These are phyloP conservation scores for Nebria ingens DNA, from an alignment of 1,140 invertebrate genomes.

Conservation along the genomic window DNA sequence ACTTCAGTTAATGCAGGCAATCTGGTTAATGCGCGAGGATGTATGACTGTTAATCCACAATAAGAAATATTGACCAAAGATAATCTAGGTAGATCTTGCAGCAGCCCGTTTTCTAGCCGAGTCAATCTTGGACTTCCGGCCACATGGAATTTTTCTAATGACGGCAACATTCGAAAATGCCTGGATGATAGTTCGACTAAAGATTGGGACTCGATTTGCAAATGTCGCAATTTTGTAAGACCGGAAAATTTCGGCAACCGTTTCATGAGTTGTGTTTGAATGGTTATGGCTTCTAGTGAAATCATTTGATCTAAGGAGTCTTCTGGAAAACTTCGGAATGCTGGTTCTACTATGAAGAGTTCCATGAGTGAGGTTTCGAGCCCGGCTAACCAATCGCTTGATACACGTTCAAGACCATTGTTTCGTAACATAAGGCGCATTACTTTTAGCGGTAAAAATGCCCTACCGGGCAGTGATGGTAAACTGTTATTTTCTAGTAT, in stretches of 20 bases:
- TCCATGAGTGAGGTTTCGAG: conserved; percentile 67
- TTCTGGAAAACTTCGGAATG: conserved; percentile 61
- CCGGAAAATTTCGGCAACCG: conserved; percentile 56
- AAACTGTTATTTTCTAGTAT: conserved; percentile 79
- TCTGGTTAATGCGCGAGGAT: conserved; percentile 60
- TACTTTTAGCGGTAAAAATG: conserved; percentile 62
- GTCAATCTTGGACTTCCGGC: conserved; percentile 53
- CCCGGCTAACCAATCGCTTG: conserved; percentile 66
- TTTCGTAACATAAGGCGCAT: conserved; percentile 70
- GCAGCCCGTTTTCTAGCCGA: conserved; percentile 57
- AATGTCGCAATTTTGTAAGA: conserved; percentile 49
- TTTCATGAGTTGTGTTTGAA: conserved; percentile 63
- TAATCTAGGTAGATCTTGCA: conserved; percentile 63
- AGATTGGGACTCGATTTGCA: conserved; percentile 58
- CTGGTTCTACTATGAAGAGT: conserved; percentile 73
- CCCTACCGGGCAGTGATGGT: conserved; percentile 64
- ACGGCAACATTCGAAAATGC: conserved; percentile 60
- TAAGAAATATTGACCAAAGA: conserved; percentile 63
- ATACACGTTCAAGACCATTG: conserved; percentile 70
- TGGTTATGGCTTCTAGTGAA: conserved; percentile 68
- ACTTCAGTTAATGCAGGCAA: conserved; percentile 62
- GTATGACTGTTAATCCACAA: conserved; percentile 68
- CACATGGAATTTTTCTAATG: conserved; percentile 63
- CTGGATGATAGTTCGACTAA: conserved; percentile 57
- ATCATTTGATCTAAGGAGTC: conserved; percentile 64